Evolutionary conservation across 1,140 invertebrate genomes (phyloP).

Genomic region (Eumeta japonica): DNA sequence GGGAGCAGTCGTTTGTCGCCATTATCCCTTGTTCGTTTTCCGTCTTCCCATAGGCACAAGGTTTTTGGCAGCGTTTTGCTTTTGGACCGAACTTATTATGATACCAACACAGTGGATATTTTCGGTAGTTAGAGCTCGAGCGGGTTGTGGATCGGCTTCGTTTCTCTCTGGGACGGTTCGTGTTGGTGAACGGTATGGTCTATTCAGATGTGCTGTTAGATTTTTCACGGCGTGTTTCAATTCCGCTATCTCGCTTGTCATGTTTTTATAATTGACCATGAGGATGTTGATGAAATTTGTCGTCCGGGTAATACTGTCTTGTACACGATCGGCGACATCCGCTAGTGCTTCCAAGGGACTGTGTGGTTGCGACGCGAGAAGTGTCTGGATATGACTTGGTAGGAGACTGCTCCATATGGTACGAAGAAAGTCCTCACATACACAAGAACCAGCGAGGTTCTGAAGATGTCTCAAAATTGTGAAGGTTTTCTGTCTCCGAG

Average conservation of each 20-base stretch:
- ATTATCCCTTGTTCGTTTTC: not conserved
- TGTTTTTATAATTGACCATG: not conserved
- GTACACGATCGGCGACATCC: slow-evolving; percentile 10
- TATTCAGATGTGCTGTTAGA: not conserved
- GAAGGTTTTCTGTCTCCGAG: slow-evolving; percentile 14
- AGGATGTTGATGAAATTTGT: not conserved
- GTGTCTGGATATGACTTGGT: slow-evolving; percentile 8
- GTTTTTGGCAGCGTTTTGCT: not conserved
- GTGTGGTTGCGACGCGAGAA: slow-evolving; percentile 9
- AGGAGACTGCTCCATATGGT: slow-evolving; percentile 11
- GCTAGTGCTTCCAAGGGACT: slow-evolving; percentile 6
- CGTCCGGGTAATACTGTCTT: not conserved
- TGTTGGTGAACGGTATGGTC: too few species aligned
- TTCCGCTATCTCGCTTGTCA: not conserved
- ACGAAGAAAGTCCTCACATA: slow-evolving; percentile 9
- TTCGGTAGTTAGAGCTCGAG: not conserved
- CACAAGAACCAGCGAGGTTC: slow-evolving; percentile 5
- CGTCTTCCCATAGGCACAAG: not conserved
- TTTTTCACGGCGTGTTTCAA: not conserved
- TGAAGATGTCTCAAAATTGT: slow-evolving; percentile 13
- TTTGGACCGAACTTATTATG: not conserved
- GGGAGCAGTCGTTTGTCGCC: not conserved
- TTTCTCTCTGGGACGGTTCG: too few species aligned
- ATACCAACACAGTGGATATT: too few species aligned
- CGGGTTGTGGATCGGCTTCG: not conserved